phyloP scores from a whole-genome alignment of 2,888 invertebrate genomes.

The Seira sanloemensis region DNA sequence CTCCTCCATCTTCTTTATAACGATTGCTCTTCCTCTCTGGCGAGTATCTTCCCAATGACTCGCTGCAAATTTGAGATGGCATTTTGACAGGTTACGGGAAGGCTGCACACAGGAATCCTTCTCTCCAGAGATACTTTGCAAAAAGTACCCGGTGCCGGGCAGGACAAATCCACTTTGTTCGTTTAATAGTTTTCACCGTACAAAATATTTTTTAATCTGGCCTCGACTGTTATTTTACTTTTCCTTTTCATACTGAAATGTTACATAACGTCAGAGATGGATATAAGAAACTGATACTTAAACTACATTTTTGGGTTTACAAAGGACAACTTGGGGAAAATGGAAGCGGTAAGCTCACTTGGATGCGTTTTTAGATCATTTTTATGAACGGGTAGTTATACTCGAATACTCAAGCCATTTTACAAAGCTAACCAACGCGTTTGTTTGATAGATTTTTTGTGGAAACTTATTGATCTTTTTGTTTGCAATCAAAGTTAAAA shows the following conservation, averaged over 20 bases:
- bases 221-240: too few species aligned
- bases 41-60: constrained; percentile 24
- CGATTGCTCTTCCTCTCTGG: constrained; percentile 18
- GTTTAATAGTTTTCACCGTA: not conserved
- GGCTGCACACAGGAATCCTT: too few species aligned
- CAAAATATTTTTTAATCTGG: too few species aligned
- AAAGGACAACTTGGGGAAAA: not conserved
- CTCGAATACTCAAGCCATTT: not conserved
- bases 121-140: too few species aligned
- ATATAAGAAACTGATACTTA: not conserved
- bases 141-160: too few species aligned
- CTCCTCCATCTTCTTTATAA: constrained; percentile 9
- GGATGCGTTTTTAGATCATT: not conserved
- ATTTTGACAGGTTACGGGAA: constrained; percentile 13
- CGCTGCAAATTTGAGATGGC: constrained; percentile 39
- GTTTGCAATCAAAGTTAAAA: constrained; percentile 25
- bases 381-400: not conserved
- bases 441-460: constrained; percentile 45
- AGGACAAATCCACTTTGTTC: not conserved
- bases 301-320: not conserved
- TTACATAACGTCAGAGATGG: not conserved
- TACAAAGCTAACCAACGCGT: too few species aligned
- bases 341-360: not conserved
- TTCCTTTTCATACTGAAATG: not conserved
- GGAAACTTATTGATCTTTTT: constrained; percentile 36